Evolutionary conservation across 2,888 invertebrate genomes (phyloP), one percentile per base, ranked within the genome.

Genomic region (Lucinisca nassula): DNA sequence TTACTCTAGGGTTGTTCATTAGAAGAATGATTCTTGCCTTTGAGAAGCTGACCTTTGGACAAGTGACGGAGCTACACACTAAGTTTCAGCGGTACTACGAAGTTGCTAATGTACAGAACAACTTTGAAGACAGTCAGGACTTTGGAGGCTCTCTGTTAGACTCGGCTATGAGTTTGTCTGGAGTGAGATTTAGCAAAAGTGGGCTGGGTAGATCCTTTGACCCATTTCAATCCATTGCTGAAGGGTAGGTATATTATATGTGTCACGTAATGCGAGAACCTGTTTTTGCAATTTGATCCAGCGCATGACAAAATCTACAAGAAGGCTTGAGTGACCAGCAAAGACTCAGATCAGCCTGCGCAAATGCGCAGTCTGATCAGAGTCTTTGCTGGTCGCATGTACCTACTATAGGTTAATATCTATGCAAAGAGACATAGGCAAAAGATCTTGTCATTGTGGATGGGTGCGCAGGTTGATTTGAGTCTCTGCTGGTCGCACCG

Each of bases 41-140:
- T 95, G 98, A 98, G 94, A 98, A 98, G 95, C 97, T 98, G 90
- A 97, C 98, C 24, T 99, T 99, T 96, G 98, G 98, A 51, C 98
- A 98, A 97, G 97, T 98, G 85, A 98, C 98, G 73, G 97, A 97
- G 51, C 97, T 98, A 37, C 98, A 97, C 95, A 97, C 97, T 92
- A 97, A 97, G 90, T 98, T 98, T 94, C 97, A 97, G 92, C 95
- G 97, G 6, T 98, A 98, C 95, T 98, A 98, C 94, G 97, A 97
- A 40, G 89, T 82, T 1, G 88, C 88, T 12, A 86, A 90, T 21
- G 77, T 82, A 3, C 79, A 85, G 30, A 83, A 58, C 10, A 87
- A 79, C n/a, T 88, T 86, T 38, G 92, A 92, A 24, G 93, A 93
- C 40, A 91, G 91, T 58, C 91, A 90, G 35, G 90, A 91, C 51